Evolutionary conservation across 2,797 vertebrate species (phyloP), one percentile per base, ranked within the genome.

Genomic region (Brachyalestes nurse): DNA sequence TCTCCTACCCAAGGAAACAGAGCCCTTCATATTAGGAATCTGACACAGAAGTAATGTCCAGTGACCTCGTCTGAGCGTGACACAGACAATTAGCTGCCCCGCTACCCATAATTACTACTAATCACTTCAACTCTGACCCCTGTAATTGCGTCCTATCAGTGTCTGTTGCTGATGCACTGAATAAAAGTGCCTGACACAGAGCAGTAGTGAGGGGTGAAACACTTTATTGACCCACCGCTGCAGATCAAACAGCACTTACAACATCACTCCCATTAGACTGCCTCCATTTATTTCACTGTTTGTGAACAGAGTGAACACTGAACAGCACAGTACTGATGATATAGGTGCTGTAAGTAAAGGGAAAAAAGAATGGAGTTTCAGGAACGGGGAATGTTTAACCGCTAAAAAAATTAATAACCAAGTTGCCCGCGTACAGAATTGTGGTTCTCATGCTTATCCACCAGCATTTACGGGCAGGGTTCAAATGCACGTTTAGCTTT

Each of bases 251-350:
- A 77, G 67, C 61, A 51, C 75, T 51, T 70, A 77, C 55, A 65
- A 62, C 66, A 64, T 69, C 67, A 77, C 62, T 71, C 65, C 71
- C 34, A 61, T 53, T 8, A 78, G 21, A 73, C 45, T 72, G 86
- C 53, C 62, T 80, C 88, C 91, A 92, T 90, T 95, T 92, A 90
- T 93, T 77, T 84, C 88, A 91, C 88, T 89, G 93, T 49, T n/a
- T 51, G 70, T 62, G 60, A 72, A 67, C 9, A 14, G n/a, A 13
- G 13, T 14, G 49, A 8, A 13, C 34, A 64, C 57, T 69, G 55
- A 69, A 75, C 58, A 61, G 42, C 14, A 0, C 3, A 2, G 17
- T 34, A 60, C 67, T 64, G 66, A 76, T 40, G 12, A 64, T 72
- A 21, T 10, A 51, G 57, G 12, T 17, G 64, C 19, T 12, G 40